Percentiles rank a stretch among this genome's conserved stretches.
phyloP scores from a whole-genome alignment of 1,140 invertebrate species.

The Drosophila burlai region DNA sequence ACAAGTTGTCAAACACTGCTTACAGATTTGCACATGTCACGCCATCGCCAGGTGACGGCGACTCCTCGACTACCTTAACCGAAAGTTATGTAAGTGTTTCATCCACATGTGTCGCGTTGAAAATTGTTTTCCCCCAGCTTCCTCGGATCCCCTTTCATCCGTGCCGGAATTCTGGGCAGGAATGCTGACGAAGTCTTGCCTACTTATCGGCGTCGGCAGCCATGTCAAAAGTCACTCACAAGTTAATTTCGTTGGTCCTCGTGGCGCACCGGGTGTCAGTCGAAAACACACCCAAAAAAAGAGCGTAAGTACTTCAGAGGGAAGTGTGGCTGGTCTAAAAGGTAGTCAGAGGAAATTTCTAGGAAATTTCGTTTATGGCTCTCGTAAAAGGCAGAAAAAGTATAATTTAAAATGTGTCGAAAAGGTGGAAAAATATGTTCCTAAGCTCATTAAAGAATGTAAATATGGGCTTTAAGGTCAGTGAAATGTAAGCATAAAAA shows the following conservation, averaged over 20 bases:
- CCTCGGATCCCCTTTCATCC: not conserved
- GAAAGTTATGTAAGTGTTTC: conserved; percentile 51
- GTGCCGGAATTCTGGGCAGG: conserved; percentile 21
- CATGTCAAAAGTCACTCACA: conserved; percentile 68
- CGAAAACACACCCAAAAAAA: not conserved
- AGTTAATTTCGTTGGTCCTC: conserved; percentile 70
- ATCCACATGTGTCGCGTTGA: conserved; percentile 19
- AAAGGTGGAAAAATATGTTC: conserved; percentile 12
- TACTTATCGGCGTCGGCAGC: conserved; percentile 59
- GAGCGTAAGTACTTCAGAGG: not conserved
- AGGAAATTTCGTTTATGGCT: conserved; percentile 6
- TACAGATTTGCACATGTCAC: conserved; percentile 63
- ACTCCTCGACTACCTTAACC: conserved; percentile 35
- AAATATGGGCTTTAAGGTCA: not conserved
- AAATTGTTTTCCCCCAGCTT: conserved; percentile 2
- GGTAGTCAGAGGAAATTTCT: not conserved
- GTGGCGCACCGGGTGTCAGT: conserved; percentile 43
- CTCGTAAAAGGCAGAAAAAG: not conserved
- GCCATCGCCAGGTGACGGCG: conserved; percentile 35
- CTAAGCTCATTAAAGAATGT: not conserved
- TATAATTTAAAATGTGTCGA: conserved; percentile 20
- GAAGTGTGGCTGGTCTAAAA: conserved; percentile 1
- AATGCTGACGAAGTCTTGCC: conserved; percentile 61
- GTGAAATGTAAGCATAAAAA: not conserved
- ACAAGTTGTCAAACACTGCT: conserved; percentile 49